phyloP scores from a whole-genome alignment of 2,797 vertebrate species.

The Xiphophorus birchmanni region DNA sequence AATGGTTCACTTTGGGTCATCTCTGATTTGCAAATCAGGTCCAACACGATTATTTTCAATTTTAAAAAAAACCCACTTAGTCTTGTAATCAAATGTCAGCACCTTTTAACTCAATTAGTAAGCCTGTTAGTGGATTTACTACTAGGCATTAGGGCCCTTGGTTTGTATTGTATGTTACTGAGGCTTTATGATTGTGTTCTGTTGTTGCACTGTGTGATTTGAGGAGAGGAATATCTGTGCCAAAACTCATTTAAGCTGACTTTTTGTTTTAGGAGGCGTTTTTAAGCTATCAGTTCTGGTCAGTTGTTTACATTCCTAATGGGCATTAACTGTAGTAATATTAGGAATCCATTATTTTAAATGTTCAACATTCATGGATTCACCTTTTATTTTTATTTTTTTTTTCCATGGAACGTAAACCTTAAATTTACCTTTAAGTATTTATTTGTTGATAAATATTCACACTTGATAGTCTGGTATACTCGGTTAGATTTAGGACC shows the following conservation, averaged over 20 bases:
- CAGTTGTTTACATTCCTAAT: not conserved
- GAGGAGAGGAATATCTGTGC: slow-evolving; percentile 32
- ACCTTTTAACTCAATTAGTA: slow-evolving; percentile 38
- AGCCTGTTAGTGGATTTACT: not conserved
- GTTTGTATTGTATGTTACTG: not conserved
- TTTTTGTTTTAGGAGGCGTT: not conserved
- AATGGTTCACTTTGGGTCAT: slow-evolving; percentile 38
- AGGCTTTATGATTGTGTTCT: slow-evolving; percentile 17
- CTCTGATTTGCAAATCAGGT: slow-evolving; percentile 29
- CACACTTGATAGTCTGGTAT: no score
- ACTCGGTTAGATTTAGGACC: no score
- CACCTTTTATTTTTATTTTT: not conserved
- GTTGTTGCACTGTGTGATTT: slow-evolving; percentile 32
- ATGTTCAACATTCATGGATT: not conserved
- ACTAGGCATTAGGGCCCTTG: not conserved
- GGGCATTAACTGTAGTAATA: slow-evolving; percentile 1
- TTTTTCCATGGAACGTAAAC: not conserved
- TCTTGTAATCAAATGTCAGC: slow-evolving; percentile 27
- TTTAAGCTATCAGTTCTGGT: not conserved
- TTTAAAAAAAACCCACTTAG: not conserved
- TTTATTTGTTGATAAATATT: no score
- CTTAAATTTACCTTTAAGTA: no score
- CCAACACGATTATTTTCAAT: slow-evolving; percentile 24
- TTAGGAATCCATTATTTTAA: not conserved
- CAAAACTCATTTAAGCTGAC: slow-evolving; percentile 29